Percentiles rank a stretch among this genome's conserved stretches.
Evolutionary conservation across 2,797 vertebrate genomes (phyloP).

Genomic region (Phalanger gymnotis): DNA sequence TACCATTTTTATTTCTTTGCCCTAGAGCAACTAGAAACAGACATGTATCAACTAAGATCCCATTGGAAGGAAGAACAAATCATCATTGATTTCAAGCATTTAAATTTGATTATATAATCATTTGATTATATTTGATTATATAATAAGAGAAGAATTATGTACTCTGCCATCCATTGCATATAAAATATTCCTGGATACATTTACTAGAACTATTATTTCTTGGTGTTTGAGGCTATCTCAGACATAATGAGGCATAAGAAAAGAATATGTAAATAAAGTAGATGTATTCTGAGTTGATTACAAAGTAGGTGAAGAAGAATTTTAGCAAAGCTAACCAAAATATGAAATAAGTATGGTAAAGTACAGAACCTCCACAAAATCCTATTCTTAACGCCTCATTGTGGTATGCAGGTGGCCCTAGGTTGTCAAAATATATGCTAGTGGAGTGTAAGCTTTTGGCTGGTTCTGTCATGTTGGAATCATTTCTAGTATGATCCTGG

Average conservation of each 20-base stretch:
- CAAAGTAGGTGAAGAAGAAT: conserved; percentile 6
- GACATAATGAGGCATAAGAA: conserved; percentile 1
- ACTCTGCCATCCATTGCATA: conserved; percentile 58
- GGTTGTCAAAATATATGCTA: background rate
- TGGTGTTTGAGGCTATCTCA: conserved; percentile 50
- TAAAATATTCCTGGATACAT: conserved; percentile 50
- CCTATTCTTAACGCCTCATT: background rate
- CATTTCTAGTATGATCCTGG: background rate
- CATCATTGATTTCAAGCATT: conserved; percentile 52
- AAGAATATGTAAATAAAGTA: conserved; percentile 20
- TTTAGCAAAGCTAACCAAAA: conserved; percentile 32
- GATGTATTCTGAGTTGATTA: conserved; percentile 26
- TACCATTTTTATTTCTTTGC: conserved; percentile 43
- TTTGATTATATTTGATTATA: conserved; percentile 46
- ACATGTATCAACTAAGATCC: conserved; percentile 44
- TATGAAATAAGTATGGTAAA: background rate
- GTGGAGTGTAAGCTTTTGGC: background rate
- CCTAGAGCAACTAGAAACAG: conserved; percentile 36
- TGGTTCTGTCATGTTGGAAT: background rate
- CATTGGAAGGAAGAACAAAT: conserved; percentile 24
- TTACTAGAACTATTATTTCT: conserved; percentile 54
- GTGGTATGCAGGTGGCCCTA: background rate
- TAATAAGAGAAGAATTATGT: conserved; percentile 65
- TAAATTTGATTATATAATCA: conserved; percentile 47
- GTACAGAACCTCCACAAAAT: background rate